phyloP scores from a whole-genome alignment of 23 tunicate species.

The Botrylloides violaceus region DNA sequence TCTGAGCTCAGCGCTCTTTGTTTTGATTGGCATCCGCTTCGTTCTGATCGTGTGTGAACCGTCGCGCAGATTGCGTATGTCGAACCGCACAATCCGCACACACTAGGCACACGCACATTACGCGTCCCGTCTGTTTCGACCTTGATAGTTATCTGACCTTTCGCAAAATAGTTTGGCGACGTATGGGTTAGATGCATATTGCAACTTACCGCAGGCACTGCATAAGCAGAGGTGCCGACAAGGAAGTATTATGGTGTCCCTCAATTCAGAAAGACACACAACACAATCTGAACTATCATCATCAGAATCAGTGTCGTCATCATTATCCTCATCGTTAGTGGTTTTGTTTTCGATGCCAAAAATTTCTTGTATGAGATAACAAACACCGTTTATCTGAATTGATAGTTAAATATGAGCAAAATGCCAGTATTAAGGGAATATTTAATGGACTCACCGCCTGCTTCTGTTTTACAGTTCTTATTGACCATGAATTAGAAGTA shows the following conservation, averaged over 20 bases:
- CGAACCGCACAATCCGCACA: no score
- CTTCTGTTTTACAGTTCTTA: slow-evolving; percentile 73
- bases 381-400: slow-evolving; percentile 86
- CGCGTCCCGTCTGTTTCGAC: no score
- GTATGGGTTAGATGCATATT: no score
- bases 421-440: background rate
- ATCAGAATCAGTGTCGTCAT: slow-evolving; percentile 38
- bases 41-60: no score
- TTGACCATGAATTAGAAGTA: slow-evolving; percentile 51
- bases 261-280: slow-evolving; percentile 70
- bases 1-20: no score
- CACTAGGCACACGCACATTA: no score
- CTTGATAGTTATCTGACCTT: no score
- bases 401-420: no score
- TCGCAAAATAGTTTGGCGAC: no score
- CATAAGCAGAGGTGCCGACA: slow-evolving; percentile 91
- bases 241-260: slow-evolving; percentile 86
- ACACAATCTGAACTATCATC: slow-evolving; percentile 89
- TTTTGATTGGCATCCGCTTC: no score
- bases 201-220: slow-evolving; percentile 69
- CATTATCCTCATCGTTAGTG: slow-evolving; percentile 24
- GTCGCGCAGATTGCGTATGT: no score
- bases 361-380: slow-evolving; percentile 90
- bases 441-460: slow-evolving; percentile 51
- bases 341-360: slow-evolving; percentile 93